These are phyloP conservation scores for Diplolepis rosae DNA, from an alignment of 2,888 invertebrate genomes.

Conservation along the genomic window DNA sequence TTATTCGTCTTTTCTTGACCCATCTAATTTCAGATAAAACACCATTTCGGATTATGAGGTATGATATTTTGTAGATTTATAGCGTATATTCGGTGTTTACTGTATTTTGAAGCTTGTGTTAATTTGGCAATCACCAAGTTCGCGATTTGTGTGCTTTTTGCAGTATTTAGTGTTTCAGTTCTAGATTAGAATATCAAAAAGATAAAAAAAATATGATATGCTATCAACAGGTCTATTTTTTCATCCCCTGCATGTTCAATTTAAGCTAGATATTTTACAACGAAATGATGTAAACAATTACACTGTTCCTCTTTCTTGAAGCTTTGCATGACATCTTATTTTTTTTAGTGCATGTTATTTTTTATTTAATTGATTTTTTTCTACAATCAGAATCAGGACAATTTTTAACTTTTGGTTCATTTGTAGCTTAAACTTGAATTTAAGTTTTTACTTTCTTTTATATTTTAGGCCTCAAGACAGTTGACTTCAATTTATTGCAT, in stretches of 20 bases:
- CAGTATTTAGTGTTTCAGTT: not conserved
- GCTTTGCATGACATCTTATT: not conserved
- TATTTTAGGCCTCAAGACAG: not conserved
- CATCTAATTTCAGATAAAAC: constrained; percentile 35
- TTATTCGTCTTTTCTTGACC: not conserved
- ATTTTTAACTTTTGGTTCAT: not conserved
- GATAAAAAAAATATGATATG: not conserved
- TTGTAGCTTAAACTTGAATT: not conserved
- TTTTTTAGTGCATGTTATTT: not conserved
- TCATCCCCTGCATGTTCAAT: not conserved
- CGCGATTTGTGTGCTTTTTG: constrained; percentile 34
- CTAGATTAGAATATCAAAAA: constrained; percentile 7
- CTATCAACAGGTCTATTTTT: not conserved
- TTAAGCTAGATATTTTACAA: not conserved
- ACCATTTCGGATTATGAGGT: constrained; percentile 48
- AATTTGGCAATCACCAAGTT: constrained; percentile 30
- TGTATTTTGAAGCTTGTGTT: not conserved
- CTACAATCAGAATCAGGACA: no score
- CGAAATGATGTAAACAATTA: not conserved
- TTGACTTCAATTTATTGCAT: not conserved
- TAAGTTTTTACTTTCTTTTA: not conserved
- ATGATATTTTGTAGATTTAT: constrained; percentile 33
- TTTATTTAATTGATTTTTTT: not conserved
- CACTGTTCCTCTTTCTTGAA: not conserved
- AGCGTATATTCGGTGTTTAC: not conserved